Base-by-base conservation (phyloP, 2,888 invertebrate species). In the Harpalus rufipes region DNA sequence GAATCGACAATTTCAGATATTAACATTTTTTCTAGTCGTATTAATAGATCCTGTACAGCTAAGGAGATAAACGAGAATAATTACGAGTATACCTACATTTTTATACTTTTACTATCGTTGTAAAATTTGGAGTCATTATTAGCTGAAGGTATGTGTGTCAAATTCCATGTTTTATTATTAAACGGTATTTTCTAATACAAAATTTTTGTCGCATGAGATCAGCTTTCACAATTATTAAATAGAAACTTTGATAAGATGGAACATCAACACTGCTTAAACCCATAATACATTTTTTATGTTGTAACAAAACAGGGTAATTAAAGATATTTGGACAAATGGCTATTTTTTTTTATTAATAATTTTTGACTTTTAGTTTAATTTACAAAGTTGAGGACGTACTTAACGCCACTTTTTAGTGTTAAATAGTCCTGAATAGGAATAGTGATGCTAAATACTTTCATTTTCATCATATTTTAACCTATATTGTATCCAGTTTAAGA, bases 111-210 rank as follows among this genome's bases (percentile, higher is more conserved):
- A 74, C 44, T 74, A 74, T 74, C 44, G 72, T 44, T 74, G 18
- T 74, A 74, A 74, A 74, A 41, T 74, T 44, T 44, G 16, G 44
- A 74, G 16, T 74, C 10, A 74, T 74, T 74, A 68, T 68, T n/a
- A 44, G n/a, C 8, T 18, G 44, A 4, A 44, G 72, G 72, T 74
- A 74, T 74, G 41, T 74, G 72, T 74, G 72, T 74, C 72, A 74
- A 32, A 68, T 68, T 68, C 63, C 63, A 21, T 12, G 25, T 63
- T 68, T 68, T 68, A 68, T 63, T 39, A 68, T 32, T 39, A 18
- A 44, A 18, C 72, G 44, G 72, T 74, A 74, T 74, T 74, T 74
- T 74, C 72, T n/a, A 74, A 44, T 74, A 74, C 44, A 74, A 74
- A 74, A 74, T 16, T 18, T 21, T 44, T 44, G 44, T 74, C 44